phyloP scores from a whole-genome alignment of 2,888 invertebrate genomes.

The Papilio gigon region DNA sequence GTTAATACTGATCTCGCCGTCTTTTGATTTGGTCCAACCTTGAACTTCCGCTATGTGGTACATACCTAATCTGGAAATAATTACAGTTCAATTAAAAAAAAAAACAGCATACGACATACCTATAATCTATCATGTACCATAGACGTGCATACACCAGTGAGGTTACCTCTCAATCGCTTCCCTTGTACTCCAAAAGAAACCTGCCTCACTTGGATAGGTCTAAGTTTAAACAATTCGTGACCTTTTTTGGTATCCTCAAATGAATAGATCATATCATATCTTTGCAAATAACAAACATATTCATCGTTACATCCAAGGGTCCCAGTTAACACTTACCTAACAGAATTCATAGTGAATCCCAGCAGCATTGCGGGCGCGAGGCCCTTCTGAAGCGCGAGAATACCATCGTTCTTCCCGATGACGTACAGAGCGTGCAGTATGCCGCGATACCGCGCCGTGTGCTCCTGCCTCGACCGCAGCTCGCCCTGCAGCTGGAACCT shows the following conservation, averaged over 20 bases:
- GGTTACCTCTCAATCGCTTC: no score
- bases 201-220: no score
- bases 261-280: no score
- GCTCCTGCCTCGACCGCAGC: slow-evolving; percentile 83
- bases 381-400: slow-evolving; percentile 88
- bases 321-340: slow-evolving; percentile 65
- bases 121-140: no score
- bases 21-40: slow-evolving; percentile 73
- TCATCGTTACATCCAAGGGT: no score
- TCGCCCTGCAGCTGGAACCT: slow-evolving; percentile 93
- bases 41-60: slow-evolving; percentile 84
- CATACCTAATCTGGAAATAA: slow-evolving; percentile 80
- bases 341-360: slow-evolving; percentile 85
- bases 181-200: no score
- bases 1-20: slow-evolving; percentile 65
- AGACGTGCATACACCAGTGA: no score
- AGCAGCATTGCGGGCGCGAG: slow-evolving; percentile 91
- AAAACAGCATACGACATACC: no score
- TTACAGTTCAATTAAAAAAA: not conserved
- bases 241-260: no score
- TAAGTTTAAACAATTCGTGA: no score
- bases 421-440: slow-evolving; percentile 90
- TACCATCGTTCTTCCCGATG: slow-evolving; percentile 88
- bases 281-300: no score
- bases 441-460: slow-evolving; percentile 83